Evolutionary conservation across 2,888 invertebrate genomes (phyloP).

Genomic region (Artemia sinica): DNA sequence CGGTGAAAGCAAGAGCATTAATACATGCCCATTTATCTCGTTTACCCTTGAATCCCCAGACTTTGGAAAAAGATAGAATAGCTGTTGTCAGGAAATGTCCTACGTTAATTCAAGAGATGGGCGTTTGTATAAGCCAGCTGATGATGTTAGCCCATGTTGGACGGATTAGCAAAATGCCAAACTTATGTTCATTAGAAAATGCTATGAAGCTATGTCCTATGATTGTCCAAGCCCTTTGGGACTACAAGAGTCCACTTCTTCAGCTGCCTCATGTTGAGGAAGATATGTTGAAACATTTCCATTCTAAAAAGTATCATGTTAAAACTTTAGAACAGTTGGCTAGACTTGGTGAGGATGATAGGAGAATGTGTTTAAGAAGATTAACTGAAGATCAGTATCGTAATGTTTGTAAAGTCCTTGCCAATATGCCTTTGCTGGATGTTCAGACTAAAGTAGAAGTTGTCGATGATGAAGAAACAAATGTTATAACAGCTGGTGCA

Average conservation of each 20-base stretch:
- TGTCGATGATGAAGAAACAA: no score
- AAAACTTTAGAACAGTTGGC: constrained; percentile 80
- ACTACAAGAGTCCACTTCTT: constrained; percentile 76
- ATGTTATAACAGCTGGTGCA: no score
- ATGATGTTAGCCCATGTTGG: constrained; percentile 76
- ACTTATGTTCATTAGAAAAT: constrained; percentile 87
- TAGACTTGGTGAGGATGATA: constrained; percentile 70
- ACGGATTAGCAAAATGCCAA: constrained; percentile 62
- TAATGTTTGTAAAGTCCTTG: constrained; percentile 41
- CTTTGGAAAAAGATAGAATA: constrained; percentile 63
- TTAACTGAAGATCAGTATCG: constrained; percentile 75
- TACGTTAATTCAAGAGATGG: constrained; percentile 90
- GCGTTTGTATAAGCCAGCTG: constrained; percentile 81
- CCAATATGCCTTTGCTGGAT: no score
- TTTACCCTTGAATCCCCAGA: constrained; percentile 47
- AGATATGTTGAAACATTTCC: constrained; percentile 70
- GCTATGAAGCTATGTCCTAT: constrained; percentile 93
- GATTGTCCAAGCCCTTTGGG: constrained; percentile 93
- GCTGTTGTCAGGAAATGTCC: constrained; percentile 76
- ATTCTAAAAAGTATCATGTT: constrained; percentile 66
- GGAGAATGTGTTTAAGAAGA: constrained; percentile 60
- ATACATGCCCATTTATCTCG: constrained; percentile 90
- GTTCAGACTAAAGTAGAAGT: no score
- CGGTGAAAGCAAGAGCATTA: constrained; percentile 65
- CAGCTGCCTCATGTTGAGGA: constrained; percentile 85